These are phyloP conservation scores for Oryctes rhinoceros DNA, from an alignment of 1,140 invertebrate species.

Conservation along the genomic window DNA sequence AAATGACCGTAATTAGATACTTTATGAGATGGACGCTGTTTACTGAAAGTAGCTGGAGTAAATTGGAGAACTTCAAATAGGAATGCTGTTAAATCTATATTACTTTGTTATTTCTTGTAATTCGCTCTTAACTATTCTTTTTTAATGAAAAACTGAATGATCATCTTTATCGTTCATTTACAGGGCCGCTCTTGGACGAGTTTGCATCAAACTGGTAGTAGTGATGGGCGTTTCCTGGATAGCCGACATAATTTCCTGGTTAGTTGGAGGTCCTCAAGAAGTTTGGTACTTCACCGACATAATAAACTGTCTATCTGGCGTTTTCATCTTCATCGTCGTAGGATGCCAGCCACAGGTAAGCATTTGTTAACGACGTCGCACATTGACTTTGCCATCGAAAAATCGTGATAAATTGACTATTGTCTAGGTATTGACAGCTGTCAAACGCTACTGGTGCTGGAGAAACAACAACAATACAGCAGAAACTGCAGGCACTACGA, in stretches of 20 bases:
- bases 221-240: slow-evolving; percentile 89
- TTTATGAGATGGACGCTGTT: too few species aligned
- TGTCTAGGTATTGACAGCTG: slow-evolving; percentile 69
- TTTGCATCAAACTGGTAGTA: slow-evolving; percentile 84
- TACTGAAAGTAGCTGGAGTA: not conserved
- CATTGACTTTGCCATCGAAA: not conserved
- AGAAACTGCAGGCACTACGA: slow-evolving; percentile 64
- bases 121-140: too few species aligned
- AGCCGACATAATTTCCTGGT: slow-evolving; percentile 79
- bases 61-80: too few species aligned
- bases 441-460: slow-evolving; percentile 72
- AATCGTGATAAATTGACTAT: slow-evolving; percentile 24
- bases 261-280: slow-evolving; percentile 77
- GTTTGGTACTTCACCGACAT: slow-evolving; percentile 83
- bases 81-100: too few species aligned
- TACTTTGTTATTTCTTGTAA: too few species aligned
- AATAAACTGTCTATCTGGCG: slow-evolving; percentile 84
- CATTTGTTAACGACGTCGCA: not conserved
- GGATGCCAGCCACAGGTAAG: slow-evolving; percentile 84
- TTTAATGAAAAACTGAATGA: too few species aligned
- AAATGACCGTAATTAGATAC: too few species aligned
- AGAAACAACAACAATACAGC: slow-evolving; percentile 63
- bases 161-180: slow-evolving; percentile 49
- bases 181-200: slow-evolving; percentile 78
- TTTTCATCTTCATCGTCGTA: slow-evolving; percentile 89